A percentile compares a stretch with the other conserved stretches of the same genome.
Evolutionary conservation across 2,113 vertebrate genomes (phyloP).

Genomic region (Andinoacara biseriatus): DNA sequence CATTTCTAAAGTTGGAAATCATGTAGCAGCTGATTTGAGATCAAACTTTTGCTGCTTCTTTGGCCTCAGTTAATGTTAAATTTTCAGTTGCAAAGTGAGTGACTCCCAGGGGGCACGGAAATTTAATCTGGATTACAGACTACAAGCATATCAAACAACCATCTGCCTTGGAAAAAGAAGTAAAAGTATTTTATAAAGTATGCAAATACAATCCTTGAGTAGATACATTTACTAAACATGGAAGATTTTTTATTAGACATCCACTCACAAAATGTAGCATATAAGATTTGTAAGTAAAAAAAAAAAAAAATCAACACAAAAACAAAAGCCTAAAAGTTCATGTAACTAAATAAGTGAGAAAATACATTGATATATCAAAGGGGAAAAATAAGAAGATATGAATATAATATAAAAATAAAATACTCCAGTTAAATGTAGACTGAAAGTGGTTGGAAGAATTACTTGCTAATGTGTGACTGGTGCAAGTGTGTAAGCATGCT

Average conservation of each 20-base stretch:
- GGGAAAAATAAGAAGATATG: constrained; percentile 2
- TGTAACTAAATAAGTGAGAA: background rate
- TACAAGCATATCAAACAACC: constrained; percentile 22
- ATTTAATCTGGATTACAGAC: background rate
- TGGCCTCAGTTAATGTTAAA: background rate
- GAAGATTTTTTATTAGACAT: constrained; percentile 28
- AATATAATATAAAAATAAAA: constrained; percentile 60
- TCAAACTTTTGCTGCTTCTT: background rate
- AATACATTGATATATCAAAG: constrained; percentile 7
- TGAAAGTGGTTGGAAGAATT: constrained; percentile 9
- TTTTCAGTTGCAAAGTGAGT: background rate
- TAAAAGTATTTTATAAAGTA: constrained; percentile 37
- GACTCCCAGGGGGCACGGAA: background rate
- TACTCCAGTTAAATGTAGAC: constrained; percentile 16
- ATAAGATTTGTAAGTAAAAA: constrained; percentile 4
- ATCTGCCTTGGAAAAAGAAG: constrained; percentile 9
- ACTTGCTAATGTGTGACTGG: background rate
- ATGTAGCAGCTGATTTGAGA: background rate
- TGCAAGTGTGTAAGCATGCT: background rate
- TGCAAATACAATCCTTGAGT: constrained; percentile 49
- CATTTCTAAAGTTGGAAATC: background rate
- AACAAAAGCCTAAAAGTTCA: background rate
- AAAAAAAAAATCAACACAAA: background rate
- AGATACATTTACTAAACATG: background rate
- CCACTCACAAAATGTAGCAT: constrained; percentile 27